Percentiles rank a stretch among this genome's conserved stretches.
phyloP scores from a whole-genome alignment of 2,888 invertebrate species.

The Blastobasis adustella region DNA sequence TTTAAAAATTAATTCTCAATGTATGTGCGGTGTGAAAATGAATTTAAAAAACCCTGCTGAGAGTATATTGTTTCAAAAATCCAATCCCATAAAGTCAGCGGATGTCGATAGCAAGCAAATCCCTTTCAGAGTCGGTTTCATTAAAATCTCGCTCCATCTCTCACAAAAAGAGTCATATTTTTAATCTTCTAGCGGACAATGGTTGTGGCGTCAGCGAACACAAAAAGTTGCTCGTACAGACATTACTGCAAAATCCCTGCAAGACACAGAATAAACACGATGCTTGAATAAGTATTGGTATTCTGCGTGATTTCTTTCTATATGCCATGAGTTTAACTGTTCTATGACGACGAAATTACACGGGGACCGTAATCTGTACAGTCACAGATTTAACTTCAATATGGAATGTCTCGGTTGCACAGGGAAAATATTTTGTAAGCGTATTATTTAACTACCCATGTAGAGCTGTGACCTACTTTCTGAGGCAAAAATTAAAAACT shows the following conservation, averaged over 20 bases:
- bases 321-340: no score
- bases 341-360: no score
- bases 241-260: background rate
- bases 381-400: background rate
- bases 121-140: slow-evolving; percentile 33
- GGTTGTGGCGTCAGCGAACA: slow-evolving; percentile 11
- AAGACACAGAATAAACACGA: no score
- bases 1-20: no score
- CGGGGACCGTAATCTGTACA: slow-evolving; percentile 2
- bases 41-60: background rate
- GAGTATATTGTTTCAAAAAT: slow-evolving; percentile 11
- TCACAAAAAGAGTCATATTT: slow-evolving; percentile 43
- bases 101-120: slow-evolving; percentile 28
- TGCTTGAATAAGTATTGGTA: no score
- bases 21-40: no score
- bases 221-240: slow-evolving; percentile 12
- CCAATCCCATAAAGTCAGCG: slow-evolving; percentile 21
- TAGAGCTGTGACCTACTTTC: no score
- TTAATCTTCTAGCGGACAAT: slow-evolving; percentile 30
- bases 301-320: no score
- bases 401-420: no score
- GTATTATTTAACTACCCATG: no score
- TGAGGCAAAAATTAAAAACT: no score
- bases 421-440: no score
- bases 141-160: slow-evolving; percentile 35